phyloP scores from a whole-genome alignment of 1,140 invertebrate species.

The Hycleus cichorii region DNA sequence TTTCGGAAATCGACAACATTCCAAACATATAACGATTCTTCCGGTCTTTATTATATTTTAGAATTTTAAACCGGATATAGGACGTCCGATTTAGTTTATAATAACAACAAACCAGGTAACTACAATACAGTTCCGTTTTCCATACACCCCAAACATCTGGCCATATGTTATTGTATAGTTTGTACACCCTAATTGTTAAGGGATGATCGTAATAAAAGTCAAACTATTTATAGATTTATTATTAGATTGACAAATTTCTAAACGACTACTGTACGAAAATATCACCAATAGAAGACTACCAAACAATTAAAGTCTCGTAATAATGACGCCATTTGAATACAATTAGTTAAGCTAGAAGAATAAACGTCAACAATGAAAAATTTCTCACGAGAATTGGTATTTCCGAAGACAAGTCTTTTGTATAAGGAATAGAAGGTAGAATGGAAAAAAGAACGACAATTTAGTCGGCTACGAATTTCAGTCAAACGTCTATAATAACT shows the following conservation, averaged over 20 bases:
- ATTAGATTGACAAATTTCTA: background rate
- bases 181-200: conserved; percentile 7
- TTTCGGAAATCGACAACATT: conserved; percentile 21
- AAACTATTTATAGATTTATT: conserved; percentile 13
- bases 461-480: background rate
- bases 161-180: conserved; percentile 2
- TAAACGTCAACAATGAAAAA: background rate
- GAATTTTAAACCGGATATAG: conserved; percentile 24
- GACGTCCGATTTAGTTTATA: conserved; percentile 27
- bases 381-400: conserved; percentile 8
- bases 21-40: conserved; percentile 25
- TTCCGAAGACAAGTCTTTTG: conserved; percentile 7
- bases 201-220: background rate
- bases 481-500: background rate
- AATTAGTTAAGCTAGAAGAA: too few relatives aligned
- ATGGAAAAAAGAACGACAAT: background rate
- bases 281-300: too few relatives aligned
- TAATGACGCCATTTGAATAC: too few relatives aligned
- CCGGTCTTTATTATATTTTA: conserved; percentile 12
- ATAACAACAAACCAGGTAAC: conserved; percentile 15
- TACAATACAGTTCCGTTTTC: conserved; percentile 24
- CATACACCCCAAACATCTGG: conserved; percentile 16
- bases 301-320: too few relatives aligned
- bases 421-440: background rate
- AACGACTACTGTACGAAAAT: too few relatives aligned